Base-by-base conservation (phyloP, 2,888 invertebrate species). In the Callyntrura sp. region DNA sequence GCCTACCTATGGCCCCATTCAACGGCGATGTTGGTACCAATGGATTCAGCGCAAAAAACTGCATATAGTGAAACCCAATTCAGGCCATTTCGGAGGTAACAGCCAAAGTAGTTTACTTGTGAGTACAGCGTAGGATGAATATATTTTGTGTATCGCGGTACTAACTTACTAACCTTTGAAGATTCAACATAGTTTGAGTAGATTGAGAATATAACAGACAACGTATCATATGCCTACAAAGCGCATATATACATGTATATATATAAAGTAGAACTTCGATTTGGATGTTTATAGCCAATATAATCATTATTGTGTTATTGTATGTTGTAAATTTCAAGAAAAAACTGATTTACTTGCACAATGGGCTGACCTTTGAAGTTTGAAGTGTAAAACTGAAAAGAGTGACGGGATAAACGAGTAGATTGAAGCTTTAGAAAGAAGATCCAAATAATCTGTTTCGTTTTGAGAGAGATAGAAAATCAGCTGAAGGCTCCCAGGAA, bases 261-360 rank as follows among this genome's bases (percentile, higher is more conserved):
- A n/a, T 60, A 60, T 25, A 68, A 17, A 45, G 5, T 43, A 76
- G 5, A 23, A 25, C 25, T 68, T 68, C 17, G 70, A 14, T 51
- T 14, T 0, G 11, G 60, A 17, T 45, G 45, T 45, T 43, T 90
- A 90, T 85, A 90, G 85, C 25, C 85, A 81, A 90, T 90, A 90
- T 85, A 85, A 85, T 85, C 62, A 90, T 90, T 85, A 90, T 85
- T 81, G 85, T 20, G 45, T 90, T 90, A 90, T 90, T 90, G 81
- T 62, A 28, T 28, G 81, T 85, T 48, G 76, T 90, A 90, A 90
- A 90, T 51, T 90, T 90, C 81, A 17, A 60, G 20, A 45, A 85
- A 89, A 90, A 81, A 57, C 62, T 62, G n/a, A 48, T 23, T 43
- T 62, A 20, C 43, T 14, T 65, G 8, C 8, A 28, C 12, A 57